Evolutionary conservation across 2,797 vertebrate species (phyloP), one percentile per base, ranked within the genome.

Genomic region (Decapterus maruadsi): DNA sequence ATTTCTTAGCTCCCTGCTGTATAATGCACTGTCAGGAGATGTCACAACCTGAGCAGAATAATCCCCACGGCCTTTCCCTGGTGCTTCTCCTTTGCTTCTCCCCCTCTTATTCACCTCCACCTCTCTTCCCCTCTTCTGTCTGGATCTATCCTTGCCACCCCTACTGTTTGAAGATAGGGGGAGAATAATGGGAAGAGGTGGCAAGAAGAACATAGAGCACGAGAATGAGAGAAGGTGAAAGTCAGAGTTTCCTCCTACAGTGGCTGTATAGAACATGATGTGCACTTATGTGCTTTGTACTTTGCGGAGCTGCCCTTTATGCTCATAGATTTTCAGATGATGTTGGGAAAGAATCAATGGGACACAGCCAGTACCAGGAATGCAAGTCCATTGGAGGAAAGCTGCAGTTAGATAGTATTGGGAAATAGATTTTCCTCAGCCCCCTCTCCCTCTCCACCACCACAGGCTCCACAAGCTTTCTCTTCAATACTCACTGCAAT

Each of bases 241-340:
- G 84, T 8, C 71, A 77, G 85, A 77, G 82, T 86, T 84, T 91
- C 77, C 78, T 78, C 76, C 85, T 72, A 79, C 82, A 70, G 83
- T 42, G 55, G 51, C 73, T 29, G 67, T 81, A 87, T 75, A 82
- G 84, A 89, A 88, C 89, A 91, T 87, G 85, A 91, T 84, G 88
- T 92, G 89, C 89, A 89, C 90, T 92, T 92, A 91, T 92, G 89
- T 66, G 86, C 81, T 93, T 93, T 92, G 90, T 94, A 88, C 89
- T 92, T 88, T 31, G 76, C 60, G 68, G 60, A 80, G 86, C 78
- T 94, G 93, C 92, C 93, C 94, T 96, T 97, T 96, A 91, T 94
- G 94, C 95, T 94, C 95, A 97, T 95, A 91, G 96, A 96, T 97
- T 96, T 97, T 96, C 88, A 92, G 94, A 96, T 96, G 96, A 96